Evolutionary conservation across 2,797 vertebrate species (phyloP).

Genomic region (Emys orbicularis): DNA sequence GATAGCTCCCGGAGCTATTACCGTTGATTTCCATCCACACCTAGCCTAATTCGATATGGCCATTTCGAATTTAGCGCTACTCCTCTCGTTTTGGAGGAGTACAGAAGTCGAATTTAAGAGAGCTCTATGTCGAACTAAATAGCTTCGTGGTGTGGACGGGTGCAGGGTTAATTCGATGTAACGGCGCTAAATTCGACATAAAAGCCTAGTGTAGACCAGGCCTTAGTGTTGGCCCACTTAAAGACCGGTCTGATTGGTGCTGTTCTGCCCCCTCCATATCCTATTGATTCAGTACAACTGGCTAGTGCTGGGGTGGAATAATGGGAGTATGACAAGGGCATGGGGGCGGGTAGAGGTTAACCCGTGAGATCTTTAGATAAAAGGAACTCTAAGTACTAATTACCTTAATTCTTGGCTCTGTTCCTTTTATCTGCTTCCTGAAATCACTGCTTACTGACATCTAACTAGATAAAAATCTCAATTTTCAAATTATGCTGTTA

Average conservation of each 20-base stretch:
- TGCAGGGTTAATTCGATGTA: too few species aligned
- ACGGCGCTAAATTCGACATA: too few species aligned
- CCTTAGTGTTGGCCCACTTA: neutral
- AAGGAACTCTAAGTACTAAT: neutral
- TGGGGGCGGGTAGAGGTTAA: neutral
- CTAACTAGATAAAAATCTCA: neutral
- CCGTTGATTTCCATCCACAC: too few species aligned
- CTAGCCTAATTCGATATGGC: too few species aligned
- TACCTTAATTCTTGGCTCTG: neutral
- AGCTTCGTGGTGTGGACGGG: too few species aligned
- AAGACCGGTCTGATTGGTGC: neutral
- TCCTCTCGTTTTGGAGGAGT: too few species aligned
- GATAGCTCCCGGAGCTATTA: too few species aligned
- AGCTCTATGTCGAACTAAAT: too few species aligned
- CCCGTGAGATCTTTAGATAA: neutral
- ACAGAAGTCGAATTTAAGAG: too few species aligned
- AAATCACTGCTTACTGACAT: neutral
- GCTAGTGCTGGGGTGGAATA: neutral
- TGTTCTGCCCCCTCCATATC: neutral
- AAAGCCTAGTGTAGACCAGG: too few species aligned
- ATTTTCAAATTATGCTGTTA: neutral
- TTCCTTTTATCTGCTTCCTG: slow-evolving; percentile 9
- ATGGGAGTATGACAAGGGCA: neutral
- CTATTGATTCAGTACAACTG: neutral
- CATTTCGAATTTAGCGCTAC: too few species aligned